Percentiles rank a stretch among this genome's conserved stretches.
Conservation (phyloP, 2,888 invertebrate genomes). For the Xylophagus ater region DNA sequence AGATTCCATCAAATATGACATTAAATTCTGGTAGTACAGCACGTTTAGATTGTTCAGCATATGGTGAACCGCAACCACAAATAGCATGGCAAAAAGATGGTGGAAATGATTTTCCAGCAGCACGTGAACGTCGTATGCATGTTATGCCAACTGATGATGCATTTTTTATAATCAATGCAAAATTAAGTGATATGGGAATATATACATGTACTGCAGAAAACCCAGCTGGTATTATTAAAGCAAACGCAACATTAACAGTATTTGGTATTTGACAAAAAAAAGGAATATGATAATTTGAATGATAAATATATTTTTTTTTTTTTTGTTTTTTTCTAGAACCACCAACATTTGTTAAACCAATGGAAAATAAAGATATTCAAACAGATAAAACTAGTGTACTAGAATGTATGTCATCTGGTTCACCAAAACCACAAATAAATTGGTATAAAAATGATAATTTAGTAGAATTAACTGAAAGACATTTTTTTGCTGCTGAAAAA, state of each 20-base stretch:
- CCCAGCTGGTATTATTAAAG: conserved; percentile 72
- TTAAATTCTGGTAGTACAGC: conserved; percentile 77
- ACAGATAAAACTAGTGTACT: conserved; percentile 77
- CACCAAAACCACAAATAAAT: conserved; percentile 65
- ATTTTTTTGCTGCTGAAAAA: conserved; percentile 77
- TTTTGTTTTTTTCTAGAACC: conserved; percentile 48
- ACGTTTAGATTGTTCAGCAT: conserved; percentile 81
- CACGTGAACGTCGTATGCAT: conserved; percentile 83
- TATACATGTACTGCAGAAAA: conserved; percentile 92
- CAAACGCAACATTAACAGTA: conserved; percentile 78
- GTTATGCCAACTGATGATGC: conserved; percentile 85
- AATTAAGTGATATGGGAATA: conserved; percentile 76
- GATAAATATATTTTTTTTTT: conserved; percentile 1
- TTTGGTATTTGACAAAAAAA: no score
- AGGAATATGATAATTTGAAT: neutral
- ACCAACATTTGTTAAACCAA: conserved; percentile 74
- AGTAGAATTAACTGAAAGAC: conserved; percentile 62
- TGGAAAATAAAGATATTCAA: conserved; percentile 72
- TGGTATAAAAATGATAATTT: conserved; percentile 80
- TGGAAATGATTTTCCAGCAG: conserved; percentile 90
- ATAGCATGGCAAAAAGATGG: conserved; percentile 87
- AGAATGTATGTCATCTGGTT: conserved; percentile 78
- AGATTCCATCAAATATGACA: conserved; percentile 73
- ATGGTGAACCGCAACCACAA: conserved; percentile 78
- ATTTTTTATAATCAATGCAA: conserved; percentile 86